phyloP scores from a whole-genome alignment of 1,140 invertebrate genomes.

The Nixonia krombeini region DNA sequence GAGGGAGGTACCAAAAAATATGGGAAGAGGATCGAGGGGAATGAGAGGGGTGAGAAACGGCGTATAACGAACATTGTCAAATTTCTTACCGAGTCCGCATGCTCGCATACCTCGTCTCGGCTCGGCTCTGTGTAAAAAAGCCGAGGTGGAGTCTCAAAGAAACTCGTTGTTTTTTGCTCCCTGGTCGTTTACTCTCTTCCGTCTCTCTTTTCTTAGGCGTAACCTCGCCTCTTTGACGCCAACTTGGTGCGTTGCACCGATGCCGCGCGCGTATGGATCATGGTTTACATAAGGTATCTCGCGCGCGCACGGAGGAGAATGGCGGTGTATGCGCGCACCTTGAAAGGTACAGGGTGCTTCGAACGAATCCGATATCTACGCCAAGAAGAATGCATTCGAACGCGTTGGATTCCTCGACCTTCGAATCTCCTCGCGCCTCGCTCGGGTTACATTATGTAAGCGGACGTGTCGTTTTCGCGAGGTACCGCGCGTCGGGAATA shows the following conservation, averaged over 20 bases:
- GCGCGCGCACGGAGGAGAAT: conserved; percentile 18
- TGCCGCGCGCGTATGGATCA: conserved; percentile 23
- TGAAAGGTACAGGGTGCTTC: conserved; percentile 20
- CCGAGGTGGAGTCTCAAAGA: conserved; percentile 12
- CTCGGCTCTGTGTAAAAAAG: conserved; percentile 2
- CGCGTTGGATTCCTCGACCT: conserved; percentile 18
- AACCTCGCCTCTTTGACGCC: conserved; percentile 45
- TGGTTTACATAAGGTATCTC: conserved; percentile 39
- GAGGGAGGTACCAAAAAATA: not conserved
- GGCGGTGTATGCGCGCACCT: conserved; percentile 15
- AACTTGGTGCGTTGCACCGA: conserved; percentile 47
- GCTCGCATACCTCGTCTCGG: not conserved
- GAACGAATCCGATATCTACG: conserved; percentile 29
- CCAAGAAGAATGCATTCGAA: conserved; percentile 26
- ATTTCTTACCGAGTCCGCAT: conserved; percentile 7
- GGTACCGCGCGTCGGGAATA: too few relatives aligned
- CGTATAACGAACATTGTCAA: not conserved
- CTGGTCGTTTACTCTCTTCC: conserved; percentile 9
- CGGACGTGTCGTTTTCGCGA: conserved; percentile 17
- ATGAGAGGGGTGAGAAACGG: not conserved
- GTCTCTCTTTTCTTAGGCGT: conserved; percentile 16
- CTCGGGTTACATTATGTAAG: conserved; percentile 24
- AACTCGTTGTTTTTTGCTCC: conserved; percentile 11
- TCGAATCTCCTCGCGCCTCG: conserved; percentile 6
- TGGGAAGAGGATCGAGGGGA: not conserved